Conservation (phyloP, 2,113 vertebrate genomes). For the Hippolais icterina region DNA sequence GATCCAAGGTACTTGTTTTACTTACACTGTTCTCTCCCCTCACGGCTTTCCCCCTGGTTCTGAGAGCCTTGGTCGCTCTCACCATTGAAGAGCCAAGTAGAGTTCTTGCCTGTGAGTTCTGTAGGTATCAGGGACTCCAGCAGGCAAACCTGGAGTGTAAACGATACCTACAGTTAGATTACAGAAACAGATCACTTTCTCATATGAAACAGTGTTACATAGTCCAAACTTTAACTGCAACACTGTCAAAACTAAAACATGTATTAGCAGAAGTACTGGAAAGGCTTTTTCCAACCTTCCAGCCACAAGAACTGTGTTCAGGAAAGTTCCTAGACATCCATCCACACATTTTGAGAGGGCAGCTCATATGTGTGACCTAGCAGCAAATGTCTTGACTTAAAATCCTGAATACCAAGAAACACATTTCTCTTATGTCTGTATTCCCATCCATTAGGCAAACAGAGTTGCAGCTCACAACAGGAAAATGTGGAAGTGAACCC, state of each 20-base stretch:
- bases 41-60: not conserved
- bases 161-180: not conserved
- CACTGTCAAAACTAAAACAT: not conserved
- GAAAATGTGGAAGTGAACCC: conserved; percentile 10
- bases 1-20: fast-evolving
- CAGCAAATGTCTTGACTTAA: not conserved
- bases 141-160: not conserved
- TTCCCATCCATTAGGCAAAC: not conserved
- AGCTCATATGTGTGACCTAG: not conserved
- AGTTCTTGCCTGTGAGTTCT: fast-evolving
- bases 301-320: too few species aligned
- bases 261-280: not conserved
- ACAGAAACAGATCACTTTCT: not conserved
- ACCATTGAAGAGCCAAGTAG: fast-evolving
- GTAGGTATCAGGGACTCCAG: not conserved
- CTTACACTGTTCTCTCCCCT: not conserved
- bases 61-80: fast-evolving
- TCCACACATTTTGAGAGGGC: not conserved
- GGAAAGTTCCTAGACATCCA: not conserved
- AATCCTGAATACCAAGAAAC: not conserved
- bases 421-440: not conserved
- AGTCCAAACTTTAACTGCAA: not conserved
- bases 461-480: not conserved
- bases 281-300: not conserved
- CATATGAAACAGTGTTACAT: not conserved